Conservation (phyloP, 2,888 invertebrate genomes). For the Clitarchus hookeri region DNA sequence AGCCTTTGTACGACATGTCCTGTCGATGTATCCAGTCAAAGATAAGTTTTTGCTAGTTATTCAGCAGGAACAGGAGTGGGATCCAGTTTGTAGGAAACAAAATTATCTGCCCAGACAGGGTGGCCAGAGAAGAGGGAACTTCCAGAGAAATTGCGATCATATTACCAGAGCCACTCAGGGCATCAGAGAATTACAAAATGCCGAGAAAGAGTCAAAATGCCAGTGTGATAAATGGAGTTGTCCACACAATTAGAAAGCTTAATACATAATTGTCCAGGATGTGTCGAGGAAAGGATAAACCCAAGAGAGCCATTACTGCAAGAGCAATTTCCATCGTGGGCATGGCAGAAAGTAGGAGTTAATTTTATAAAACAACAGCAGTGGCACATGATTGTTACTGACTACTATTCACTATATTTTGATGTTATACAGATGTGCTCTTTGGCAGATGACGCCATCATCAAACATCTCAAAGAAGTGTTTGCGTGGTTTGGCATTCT, state of each 20-base stretch:
- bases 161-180: not conserved
- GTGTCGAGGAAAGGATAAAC: no score
- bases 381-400: not conserved
- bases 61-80: no score
- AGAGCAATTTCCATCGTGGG: not conserved
- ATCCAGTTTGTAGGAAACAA: no score
- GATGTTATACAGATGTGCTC: not conserved
- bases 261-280: no score
- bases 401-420: not conserved
- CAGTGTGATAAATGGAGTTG: not conserved
- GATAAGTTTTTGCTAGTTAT: no score
- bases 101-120: not conserved
- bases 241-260: no score
- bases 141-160: not conserved
- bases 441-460: not conserved
- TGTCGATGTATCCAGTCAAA: not conserved
- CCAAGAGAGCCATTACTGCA: not conserved
- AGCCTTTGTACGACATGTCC: not conserved
- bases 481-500: no score
- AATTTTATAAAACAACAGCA: not conserved
- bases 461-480: not conserved
- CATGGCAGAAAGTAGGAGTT: not conserved
- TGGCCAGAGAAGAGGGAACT: not conserved
- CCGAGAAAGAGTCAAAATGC: not conserved
- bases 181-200: not conserved